Conservation (phyloP, 2,797 vertebrate species). For the Glyptemys insculpta region DNA sequence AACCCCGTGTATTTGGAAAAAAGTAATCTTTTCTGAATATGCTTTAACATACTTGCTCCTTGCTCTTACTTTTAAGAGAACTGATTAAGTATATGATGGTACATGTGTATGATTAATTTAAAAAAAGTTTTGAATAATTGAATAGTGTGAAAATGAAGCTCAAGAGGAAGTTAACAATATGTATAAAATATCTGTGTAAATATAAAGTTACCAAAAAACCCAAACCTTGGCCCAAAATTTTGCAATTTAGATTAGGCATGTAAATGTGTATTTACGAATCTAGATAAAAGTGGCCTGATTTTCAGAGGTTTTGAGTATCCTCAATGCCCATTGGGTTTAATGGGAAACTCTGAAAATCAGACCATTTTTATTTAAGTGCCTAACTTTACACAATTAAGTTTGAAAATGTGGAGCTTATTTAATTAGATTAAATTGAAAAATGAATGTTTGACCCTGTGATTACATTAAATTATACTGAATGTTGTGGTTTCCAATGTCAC, state of each 20-base stretch:
- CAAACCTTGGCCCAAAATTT: not conserved
- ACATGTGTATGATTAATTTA: not conserved
- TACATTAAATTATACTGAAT: conserved; percentile 62
- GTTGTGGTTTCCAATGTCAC: conserved; percentile 65
- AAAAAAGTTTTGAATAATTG: not conserved
- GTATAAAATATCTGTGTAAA: not conserved
- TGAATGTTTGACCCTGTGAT: conserved; percentile 54
- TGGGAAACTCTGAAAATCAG: not conserved
- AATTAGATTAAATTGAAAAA: conserved; percentile 63
- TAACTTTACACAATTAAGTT: not conserved
- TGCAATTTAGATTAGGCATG: not conserved
- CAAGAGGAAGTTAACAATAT: not conserved
- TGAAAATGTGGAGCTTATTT: conserved; percentile 1
- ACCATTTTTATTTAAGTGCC: not conserved
- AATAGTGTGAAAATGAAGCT: not conserved
- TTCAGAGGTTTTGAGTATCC: not conserved
- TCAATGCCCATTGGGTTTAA: not conserved
- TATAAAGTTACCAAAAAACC: conserved; percentile 18
- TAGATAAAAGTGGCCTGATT: not conserved
- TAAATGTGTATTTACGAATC: not conserved
- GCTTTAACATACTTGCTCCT: not conserved
- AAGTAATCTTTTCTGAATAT: not conserved
- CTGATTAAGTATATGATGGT: not conserved
- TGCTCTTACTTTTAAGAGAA: not conserved
- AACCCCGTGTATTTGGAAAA: not conserved